Evolutionary conservation across 2,113 vertebrate genomes (phyloP).

Genomic region (Motacilla alba): DNA sequence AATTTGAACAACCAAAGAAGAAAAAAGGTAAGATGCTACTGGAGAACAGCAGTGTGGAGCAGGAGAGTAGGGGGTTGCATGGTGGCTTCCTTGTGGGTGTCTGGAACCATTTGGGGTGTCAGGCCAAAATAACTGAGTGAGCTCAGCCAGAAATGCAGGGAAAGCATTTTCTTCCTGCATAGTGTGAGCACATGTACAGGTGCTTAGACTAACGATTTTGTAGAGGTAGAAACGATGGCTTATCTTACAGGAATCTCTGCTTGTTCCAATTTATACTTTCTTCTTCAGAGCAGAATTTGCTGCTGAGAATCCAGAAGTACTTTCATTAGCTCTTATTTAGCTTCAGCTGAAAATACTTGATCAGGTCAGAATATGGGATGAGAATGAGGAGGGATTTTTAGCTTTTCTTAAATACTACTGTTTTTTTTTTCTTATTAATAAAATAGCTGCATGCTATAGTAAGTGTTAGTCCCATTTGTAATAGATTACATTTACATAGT

Average conservation of each 20-base stretch:
- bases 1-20: conserved; percentile 81
- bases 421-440: not conserved
- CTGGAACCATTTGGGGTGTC: not conserved
- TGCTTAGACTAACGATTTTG: not conserved
- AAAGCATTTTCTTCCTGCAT: not conserved
- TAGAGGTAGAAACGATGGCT: not conserved
- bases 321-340: not conserved
- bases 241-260: not conserved
- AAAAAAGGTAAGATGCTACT: conserved; percentile 80
- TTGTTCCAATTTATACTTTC: not conserved
- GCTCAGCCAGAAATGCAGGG: not conserved
- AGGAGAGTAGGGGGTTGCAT: not conserved
- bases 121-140: not conserved
- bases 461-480: not conserved
- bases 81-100: not conserved
- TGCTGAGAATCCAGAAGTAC: not conserved
- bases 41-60: not conserved
- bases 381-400: not conserved
- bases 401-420: not conserved
- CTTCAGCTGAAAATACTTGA: not conserved
- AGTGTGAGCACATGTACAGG: not conserved
- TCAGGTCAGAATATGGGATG: not conserved
- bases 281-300: not conserved
- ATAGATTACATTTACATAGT: not conserved
- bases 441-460: not conserved